Evolutionary conservation across 1,140 invertebrate species (phyloP), one percentile per base, ranked within the genome.

Genomic region (Lineus longissimus): DNA sequence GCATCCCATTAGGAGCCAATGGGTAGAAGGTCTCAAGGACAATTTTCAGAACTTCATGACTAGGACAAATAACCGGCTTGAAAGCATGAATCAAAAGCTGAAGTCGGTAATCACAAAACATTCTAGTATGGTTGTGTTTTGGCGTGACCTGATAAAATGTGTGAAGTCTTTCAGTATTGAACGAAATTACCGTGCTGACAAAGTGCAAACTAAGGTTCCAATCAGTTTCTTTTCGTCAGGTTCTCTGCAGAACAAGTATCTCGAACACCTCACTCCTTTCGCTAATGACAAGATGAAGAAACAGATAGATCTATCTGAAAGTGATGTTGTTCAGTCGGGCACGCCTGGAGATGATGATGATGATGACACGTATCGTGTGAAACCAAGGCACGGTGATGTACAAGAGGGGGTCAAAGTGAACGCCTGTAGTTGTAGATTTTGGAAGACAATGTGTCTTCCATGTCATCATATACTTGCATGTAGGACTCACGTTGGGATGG

Each of bases 61-160:
- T 6, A 19, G 47, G n/a, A 7, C 47, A n/a, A 51, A 51, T 51
- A 51, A 51, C 47, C 6, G n/a, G 9, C 4, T 51, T 23, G 47
- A 51, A n/a, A 51, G 19, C 47, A 51, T 51, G 9, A 7, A 51
- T 4, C 47, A 51, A n/a, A 51, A 51, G n/a, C 6, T 51, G 4
- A 51, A n/a, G n/a, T 7, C 6, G 6, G 47, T 51, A n/a, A 4
- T 51, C 25, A 51, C 6, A 6, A 51, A 51, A 51, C 9, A 27
- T 7, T 51, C 47, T 4, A 51, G n/a, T n/a, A 51, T 51, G 6
- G 47, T 51, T 4, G 25, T 51, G n/a, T 51, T 51, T 51, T 51
- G 47, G 47, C 47, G 47, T 19, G 47, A 51, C n/a, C 25, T 51
- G 47, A 51, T 51, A n/a, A 19, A 51, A 19, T 51, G 47, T 51